Evolutionary conservation across 2,888 invertebrate species (phyloP).

Genomic region (Anticlea derivata): DNA sequence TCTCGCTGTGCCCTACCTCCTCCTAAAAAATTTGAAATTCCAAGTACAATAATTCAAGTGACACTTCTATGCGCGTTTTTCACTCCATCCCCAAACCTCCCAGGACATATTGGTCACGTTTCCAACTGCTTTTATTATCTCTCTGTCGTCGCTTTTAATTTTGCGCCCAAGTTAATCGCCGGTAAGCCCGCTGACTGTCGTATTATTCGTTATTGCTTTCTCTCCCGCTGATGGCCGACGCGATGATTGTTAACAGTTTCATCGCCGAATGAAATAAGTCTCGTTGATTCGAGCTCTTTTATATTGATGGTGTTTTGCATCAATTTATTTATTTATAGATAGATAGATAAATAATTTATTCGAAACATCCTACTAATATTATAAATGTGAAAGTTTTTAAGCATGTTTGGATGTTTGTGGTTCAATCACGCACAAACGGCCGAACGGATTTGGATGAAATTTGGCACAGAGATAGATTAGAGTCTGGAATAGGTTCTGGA

Average conservation of each 20-base stretch:
- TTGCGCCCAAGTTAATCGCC: constrained; percentile 65
- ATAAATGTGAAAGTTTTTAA: no score
- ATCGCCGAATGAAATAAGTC: constrained; percentile 2
- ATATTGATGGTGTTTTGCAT: not conserved
- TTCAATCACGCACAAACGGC: no score
- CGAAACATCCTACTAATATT: no score
- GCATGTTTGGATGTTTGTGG: no score
- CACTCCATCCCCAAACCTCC: constrained; percentile 45
- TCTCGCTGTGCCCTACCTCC: no score
- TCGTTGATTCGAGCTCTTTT: not conserved
- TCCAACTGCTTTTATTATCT: constrained; percentile 71
- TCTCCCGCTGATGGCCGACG: constrained; percentile 45
- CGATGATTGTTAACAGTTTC: constrained; percentile 26
- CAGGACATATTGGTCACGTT: constrained; percentile 79
- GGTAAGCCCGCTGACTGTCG: constrained; percentile 57
- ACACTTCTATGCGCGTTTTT: constrained; percentile 4
- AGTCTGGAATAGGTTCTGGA: no score
- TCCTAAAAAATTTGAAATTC: no score
- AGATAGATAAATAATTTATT: no score
- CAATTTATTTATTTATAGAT: not conserved
- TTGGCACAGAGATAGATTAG: no score
- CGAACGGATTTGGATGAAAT: no score
- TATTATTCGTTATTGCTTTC: constrained; percentile 60
- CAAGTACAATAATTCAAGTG: not conserved
- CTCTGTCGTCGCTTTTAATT: constrained; percentile 71